Conservation (phyloP, 2,797 vertebrate genomes). For the Periparus ater region DNA sequence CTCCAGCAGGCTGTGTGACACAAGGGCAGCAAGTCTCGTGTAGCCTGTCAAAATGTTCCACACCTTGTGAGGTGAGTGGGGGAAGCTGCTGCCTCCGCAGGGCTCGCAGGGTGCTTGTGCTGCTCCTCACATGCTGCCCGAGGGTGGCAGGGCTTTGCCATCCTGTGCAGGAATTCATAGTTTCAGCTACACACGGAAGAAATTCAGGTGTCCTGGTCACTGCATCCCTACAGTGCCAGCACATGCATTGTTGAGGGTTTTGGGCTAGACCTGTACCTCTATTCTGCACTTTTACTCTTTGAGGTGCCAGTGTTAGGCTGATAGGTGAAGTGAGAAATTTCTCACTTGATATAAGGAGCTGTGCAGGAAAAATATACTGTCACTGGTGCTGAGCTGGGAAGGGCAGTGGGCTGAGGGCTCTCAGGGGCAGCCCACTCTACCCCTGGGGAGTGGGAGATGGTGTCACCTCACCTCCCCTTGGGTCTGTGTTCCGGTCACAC, state of each 20-base stretch:
- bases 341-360: background rate
- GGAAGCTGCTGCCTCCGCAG: background rate
- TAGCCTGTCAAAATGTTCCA: background rate
- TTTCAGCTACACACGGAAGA: background rate
- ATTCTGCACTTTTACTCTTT: background rate
- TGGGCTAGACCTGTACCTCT: background rate
- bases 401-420: background rate
- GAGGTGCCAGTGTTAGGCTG: background rate
- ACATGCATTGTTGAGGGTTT: background rate
- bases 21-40: background rate
- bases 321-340: background rate
- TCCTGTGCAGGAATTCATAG: accelerated
- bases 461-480: background rate
- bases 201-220: background rate
- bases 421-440: background rate
- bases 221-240: background rate
- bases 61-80: background rate
- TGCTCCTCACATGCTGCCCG: background rate
- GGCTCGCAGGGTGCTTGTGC: accelerated
- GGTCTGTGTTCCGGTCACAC: accelerated
- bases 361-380: background rate
- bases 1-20: background rate
- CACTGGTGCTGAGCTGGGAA: background rate
- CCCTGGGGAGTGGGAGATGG: background rate
- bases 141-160: background rate